Evolutionary conservation across 2,797 vertebrate genomes (phyloP).

Genomic region (Hozukius guyotensis): DNA sequence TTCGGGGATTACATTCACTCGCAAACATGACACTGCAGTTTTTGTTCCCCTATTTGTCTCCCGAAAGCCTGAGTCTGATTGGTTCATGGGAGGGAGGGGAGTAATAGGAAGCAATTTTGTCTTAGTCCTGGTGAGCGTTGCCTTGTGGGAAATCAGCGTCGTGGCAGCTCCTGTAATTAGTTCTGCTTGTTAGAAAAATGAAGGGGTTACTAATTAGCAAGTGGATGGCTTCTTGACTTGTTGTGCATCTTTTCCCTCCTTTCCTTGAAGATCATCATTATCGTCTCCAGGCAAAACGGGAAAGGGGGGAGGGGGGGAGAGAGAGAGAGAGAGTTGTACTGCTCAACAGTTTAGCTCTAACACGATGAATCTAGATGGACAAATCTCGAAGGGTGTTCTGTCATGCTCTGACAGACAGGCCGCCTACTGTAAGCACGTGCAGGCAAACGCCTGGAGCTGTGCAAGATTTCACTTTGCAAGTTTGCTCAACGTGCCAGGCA

Average conservation of each 20-base stretch:
- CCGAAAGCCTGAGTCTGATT: constrained; percentile 61
- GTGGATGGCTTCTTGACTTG: constrained; percentile 79
- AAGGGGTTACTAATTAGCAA: constrained; percentile 86
- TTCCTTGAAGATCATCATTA: constrained; percentile 78
- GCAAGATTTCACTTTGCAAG: constrained; percentile 48
- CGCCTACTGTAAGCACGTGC: constrained; percentile 58
- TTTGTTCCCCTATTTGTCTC: constrained; percentile 45
- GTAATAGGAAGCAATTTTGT: constrained; percentile 65
- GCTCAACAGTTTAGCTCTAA: constrained; percentile 53
- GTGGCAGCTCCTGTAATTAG: constrained; percentile 86
- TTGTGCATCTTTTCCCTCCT: constrained; percentile 74
- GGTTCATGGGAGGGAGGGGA: constrained; percentile 31
- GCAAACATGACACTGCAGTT: constrained; percentile 69
- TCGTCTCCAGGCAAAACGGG: constrained; percentile 57
- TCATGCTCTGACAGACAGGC: constrained; percentile 61
- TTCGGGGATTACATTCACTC: constrained; percentile 34
- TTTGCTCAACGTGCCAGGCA: constrained; percentile 34
- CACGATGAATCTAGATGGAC: constrained; percentile 57
- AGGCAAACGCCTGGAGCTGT: constrained; percentile 47
- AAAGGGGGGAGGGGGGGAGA: background rate
- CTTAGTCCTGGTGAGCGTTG: constrained; percentile 70
- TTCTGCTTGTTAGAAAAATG: constrained; percentile 86
- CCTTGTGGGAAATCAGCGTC: constrained; percentile 81
- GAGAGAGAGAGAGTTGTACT: background rate
- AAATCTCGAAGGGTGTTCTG: constrained; percentile 67